Evolutionary conservation across 2,113 vertebrate genomes (phyloP).

Genomic region (Eleginops maclovinus): DNA sequence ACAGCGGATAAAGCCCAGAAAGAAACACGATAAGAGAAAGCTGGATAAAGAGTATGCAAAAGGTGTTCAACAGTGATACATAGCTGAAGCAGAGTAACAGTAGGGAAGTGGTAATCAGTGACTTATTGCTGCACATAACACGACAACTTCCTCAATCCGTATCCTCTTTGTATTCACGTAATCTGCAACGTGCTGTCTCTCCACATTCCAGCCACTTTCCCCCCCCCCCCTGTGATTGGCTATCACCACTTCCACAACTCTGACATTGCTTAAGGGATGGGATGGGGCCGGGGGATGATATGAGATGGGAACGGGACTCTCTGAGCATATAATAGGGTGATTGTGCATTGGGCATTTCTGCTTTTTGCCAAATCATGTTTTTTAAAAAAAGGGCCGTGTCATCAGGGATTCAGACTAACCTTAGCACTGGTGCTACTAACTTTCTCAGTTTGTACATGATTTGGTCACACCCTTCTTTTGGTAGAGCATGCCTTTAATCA

Average conservation of each 20-base stretch:
- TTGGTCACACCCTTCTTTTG: too few species aligned
- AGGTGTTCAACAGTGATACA: conserved; percentile 27
- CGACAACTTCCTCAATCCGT: conserved; percentile 40
- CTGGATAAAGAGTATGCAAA: conserved; percentile 23
- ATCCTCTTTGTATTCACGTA: conserved; percentile 46
- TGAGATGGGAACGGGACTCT: conserved; percentile 11
- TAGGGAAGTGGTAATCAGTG: conserved; percentile 12
- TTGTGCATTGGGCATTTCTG: background rate
- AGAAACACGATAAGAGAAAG: conserved; percentile 35
- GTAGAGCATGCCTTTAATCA: too few species aligned
- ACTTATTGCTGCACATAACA: conserved; percentile 33
- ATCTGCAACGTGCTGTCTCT: conserved; percentile 55
- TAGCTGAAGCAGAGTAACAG: background rate
- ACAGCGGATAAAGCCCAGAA: conserved; percentile 20
- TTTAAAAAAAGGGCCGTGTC: background rate
- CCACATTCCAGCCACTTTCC: conserved; percentile 27
- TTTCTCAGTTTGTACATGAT: too few species aligned
- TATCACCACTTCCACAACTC: conserved; percentile 39
- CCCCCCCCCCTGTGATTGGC: conserved; percentile 34
- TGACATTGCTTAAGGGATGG: conserved; percentile 12
- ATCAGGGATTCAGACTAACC: too few species aligned
- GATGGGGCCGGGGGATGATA: background rate
- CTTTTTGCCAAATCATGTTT: background rate
- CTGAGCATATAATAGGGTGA: fast-evolving
- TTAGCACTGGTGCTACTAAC: too few species aligned